These are phyloP conservation scores for Leptinotarsa lineolata DNA, from an alignment of 1,140 invertebrate species.

Conservation along the genomic window DNA sequence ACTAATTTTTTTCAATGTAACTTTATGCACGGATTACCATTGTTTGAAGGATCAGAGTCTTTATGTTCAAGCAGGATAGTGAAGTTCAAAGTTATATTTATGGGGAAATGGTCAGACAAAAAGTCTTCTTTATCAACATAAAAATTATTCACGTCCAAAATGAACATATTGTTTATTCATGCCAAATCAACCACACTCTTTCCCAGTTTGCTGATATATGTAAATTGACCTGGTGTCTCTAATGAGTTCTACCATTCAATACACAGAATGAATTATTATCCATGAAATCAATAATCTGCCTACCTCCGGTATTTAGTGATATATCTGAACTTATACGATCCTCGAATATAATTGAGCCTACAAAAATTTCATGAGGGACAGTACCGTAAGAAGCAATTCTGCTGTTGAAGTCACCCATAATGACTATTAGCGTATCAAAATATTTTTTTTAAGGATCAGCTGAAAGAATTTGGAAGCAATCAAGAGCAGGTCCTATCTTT, in stretches of 20 bases:
- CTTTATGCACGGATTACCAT: neutral
- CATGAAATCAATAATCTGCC: constrained; percentile 9
- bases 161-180: neutral
- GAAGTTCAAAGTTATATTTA: neutral
- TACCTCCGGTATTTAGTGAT: neutral
- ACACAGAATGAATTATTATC: neutral
- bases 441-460: neutral
- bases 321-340: constrained; percentile 4
- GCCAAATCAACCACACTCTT: neutral
- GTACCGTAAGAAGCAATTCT: constrained; percentile 1
- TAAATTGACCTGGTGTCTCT: neutral
- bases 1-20: neutral
- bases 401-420: neutral
- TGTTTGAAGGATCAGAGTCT: neutral
- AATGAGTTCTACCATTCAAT: neutral
- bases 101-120: neutral
- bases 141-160: constrained; percentile 7
- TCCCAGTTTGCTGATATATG: neutral
- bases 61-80: neutral
- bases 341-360: neutral
- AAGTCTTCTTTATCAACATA: neutral
- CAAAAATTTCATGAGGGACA: constrained; percentile 7
- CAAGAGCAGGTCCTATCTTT: neutral
- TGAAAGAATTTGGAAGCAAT: constrained; percentile 4
- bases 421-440: neutral